Evolutionary conservation across 2,113 vertebrate genomes (phyloP).

Genomic region (Grus americana): DNA sequence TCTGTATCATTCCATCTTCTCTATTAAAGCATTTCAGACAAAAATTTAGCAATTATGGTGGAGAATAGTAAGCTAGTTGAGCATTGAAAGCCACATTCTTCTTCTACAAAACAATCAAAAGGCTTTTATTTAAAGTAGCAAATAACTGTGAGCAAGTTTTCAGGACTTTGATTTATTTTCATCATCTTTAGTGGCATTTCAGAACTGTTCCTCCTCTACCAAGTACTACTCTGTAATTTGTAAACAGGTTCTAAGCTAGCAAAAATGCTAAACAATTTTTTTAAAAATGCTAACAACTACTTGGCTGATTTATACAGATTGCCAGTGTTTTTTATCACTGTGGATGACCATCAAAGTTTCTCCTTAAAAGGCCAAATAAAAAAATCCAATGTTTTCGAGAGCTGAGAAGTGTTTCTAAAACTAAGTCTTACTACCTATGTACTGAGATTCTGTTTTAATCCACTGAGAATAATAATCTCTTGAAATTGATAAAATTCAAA

Average conservation of each 20-base stretch:
- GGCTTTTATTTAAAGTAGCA: neutral
- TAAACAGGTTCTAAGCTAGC: neutral
- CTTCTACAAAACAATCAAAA: neutral
- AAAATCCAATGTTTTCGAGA: neutral
- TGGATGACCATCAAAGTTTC: neutral
- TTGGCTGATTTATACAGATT: neutral
- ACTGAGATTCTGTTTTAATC: neutral
- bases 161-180: neutral
- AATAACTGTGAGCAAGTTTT: neutral
- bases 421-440: neutral
- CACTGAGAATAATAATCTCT: neutral
- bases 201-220: neutral
- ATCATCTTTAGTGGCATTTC: neutral
- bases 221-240: neutral
- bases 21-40: neutral
- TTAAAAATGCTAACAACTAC: neutral
- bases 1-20: neutral
- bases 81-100: neutral
- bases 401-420: neutral
- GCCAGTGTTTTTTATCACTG: neutral
- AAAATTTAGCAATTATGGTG: neutral
- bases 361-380: neutral
- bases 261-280: neutral
- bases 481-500: neutral
- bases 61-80: neutral